Percentiles rank a stretch among this genome's conserved stretches.
These are phyloP conservation scores for Capromys pilorides DNA, from an alignment of 2,797 vertebrate genomes.

Conservation along the genomic window DNA sequence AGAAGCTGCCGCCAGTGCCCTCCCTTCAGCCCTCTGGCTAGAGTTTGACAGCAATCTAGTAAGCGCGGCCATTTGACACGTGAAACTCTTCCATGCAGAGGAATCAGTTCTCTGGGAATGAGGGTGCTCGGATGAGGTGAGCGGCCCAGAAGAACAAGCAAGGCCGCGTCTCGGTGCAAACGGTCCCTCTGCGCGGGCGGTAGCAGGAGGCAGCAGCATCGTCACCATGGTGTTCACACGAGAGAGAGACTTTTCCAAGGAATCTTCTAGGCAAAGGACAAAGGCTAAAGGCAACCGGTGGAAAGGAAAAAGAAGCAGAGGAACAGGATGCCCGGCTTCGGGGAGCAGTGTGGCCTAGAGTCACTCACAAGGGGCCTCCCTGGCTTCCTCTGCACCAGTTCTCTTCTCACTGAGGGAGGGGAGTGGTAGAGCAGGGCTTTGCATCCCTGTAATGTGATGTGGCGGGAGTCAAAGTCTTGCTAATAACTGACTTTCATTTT, in stretches of 20 bases:
- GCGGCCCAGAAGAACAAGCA: not conserved
- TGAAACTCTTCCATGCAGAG: not conserved
- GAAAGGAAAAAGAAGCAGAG: not conserved
- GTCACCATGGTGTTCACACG: not conserved
- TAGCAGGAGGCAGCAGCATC: too few relatives aligned
- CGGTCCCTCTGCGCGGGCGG: not conserved
- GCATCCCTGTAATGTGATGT: not conserved
- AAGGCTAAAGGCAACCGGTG: not conserved
- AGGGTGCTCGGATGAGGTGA: not conserved
- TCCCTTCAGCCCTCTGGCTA: not conserved
- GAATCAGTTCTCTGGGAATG: not conserved
- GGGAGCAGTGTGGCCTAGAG: not conserved
- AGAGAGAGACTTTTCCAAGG: not conserved
- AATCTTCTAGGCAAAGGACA: not conserved
- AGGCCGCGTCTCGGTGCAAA: not conserved
- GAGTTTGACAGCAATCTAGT: not conserved
- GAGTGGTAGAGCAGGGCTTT: not conserved
- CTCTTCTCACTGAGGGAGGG: not conserved
- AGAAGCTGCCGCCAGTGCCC: not conserved
- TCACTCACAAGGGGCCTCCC: not conserved
- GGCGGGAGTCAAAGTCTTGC: not conserved
- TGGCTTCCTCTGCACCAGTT: not conserved
- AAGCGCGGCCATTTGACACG: not conserved
- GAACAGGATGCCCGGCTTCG: fast-evolving
- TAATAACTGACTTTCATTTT: constrained; percentile 22